phyloP scores from a whole-genome alignment of 2,797 vertebrate species.

The Sebastes nivosus region DNA sequence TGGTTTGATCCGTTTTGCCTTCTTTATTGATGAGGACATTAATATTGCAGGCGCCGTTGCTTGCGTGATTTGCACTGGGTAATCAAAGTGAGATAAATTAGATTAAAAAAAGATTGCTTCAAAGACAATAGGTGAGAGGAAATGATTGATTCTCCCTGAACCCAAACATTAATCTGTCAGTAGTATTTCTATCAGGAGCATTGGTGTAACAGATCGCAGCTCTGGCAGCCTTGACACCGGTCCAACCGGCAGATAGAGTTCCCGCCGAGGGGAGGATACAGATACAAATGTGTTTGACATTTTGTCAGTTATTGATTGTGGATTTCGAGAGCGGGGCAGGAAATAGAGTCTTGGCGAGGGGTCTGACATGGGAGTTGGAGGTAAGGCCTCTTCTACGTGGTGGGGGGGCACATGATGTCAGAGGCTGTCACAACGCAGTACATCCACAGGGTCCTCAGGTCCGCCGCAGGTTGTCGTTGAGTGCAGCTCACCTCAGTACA shows the following conservation, averaged over 20 bases:
- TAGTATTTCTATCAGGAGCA: conserved; percentile 36
- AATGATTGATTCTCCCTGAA: conserved; percentile 29
- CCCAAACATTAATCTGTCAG: conserved; percentile 43
- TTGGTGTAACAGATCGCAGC: conserved; percentile 37
- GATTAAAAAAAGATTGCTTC: conserved; percentile 16
- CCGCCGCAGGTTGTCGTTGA: no score
- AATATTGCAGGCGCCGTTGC: conserved; percentile 4
- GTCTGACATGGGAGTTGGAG: conserved; percentile 24
- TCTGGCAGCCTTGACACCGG: conserved; percentile 42
- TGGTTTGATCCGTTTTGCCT: conserved; percentile 19
- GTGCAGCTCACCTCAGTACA: conserved; percentile 24
- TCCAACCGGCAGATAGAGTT: conserved; percentile 42
- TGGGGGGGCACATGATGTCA: conserved; percentile 26
- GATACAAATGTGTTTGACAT: conserved; percentile 70
- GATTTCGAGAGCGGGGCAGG: conserved; percentile 31
- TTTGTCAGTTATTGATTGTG: conserved; percentile 66
- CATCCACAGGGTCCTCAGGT: background rate
- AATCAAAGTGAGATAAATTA: conserved; percentile 38
- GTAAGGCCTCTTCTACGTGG: conserved; percentile 4
- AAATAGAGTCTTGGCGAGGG: conserved; percentile 39
- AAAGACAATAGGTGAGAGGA: conserved; percentile 28
- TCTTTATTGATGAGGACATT: conserved; percentile 31
- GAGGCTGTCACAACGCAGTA: conserved; percentile 24
- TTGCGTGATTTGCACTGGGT: conserved; percentile 12
- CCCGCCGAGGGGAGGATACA: conserved; percentile 31